These are phyloP conservation scores for Magallana angulata DNA, from an alignment of 1,140 invertebrate species.

Conservation along the genomic window DNA sequence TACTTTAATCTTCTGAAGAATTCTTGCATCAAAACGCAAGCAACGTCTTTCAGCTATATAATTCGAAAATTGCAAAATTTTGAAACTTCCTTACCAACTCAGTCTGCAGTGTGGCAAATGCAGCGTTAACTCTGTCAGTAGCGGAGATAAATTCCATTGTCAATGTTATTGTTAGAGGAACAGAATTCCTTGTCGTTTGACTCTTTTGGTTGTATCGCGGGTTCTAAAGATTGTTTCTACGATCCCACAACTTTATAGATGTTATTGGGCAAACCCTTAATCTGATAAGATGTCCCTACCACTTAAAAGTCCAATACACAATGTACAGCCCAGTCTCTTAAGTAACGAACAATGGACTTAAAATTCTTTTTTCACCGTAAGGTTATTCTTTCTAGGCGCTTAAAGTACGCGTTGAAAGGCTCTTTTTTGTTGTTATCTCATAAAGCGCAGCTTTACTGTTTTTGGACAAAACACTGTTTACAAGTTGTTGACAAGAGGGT, in stretches of 20 bases:
- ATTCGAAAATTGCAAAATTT: background rate
- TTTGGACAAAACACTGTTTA: background rate
- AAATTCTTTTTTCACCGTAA: background rate
- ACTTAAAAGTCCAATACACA: slow-evolving; percentile 25
- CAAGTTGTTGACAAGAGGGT: slow-evolving; percentile 9
- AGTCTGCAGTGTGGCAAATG: slow-evolving; percentile 31
- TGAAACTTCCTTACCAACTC: slow-evolving; percentile 40
- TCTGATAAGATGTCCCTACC: background rate
- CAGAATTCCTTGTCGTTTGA: slow-evolving; percentile 31
- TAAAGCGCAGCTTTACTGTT: background rate
- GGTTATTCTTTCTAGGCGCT: background rate
- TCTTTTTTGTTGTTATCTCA: background rate
- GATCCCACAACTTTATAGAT: background rate
- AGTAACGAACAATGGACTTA: background rate
- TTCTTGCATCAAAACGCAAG: too few relatives aligned
- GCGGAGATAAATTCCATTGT: slow-evolving; percentile 32
- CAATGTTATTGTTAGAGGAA: slow-evolving; percentile 21
- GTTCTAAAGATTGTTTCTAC: background rate
- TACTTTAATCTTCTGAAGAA: too few relatives aligned
- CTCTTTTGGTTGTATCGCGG: background rate
- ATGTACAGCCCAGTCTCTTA: background rate
- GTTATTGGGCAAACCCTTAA: background rate
- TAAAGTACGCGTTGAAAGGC: slow-evolving; percentile 22
- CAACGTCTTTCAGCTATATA: too few relatives aligned
- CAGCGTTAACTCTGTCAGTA: slow-evolving; percentile 47